Conservation (phyloP, 2,113 vertebrate species). For the Cnemophilus loriae region DNA sequence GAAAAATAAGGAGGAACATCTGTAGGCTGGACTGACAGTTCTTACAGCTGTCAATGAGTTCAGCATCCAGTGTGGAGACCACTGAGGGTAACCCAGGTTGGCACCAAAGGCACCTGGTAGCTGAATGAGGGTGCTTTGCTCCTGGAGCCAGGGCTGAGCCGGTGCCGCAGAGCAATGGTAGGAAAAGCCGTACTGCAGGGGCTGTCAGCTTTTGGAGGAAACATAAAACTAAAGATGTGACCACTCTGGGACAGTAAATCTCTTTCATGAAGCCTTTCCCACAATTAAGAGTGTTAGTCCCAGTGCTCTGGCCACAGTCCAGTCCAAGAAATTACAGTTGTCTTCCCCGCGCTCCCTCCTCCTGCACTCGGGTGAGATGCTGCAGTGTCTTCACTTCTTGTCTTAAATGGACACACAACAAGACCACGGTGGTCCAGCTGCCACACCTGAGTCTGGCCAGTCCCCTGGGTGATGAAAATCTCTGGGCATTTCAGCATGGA, state of each 20-base stretch:
- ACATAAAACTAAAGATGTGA: conserved; percentile 64
- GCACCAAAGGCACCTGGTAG: not conserved
- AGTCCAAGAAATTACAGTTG: not conserved
- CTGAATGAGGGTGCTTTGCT: not conserved
- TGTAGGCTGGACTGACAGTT: not conserved
- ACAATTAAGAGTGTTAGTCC: conserved; percentile 53
- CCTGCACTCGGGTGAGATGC: not conserved
- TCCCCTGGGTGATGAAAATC: not conserved
- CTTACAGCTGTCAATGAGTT: not conserved
- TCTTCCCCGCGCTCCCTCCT: not conserved
- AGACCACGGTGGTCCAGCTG: rapidly evolving
- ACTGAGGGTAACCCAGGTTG: not conserved
- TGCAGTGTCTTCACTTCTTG: not conserved
- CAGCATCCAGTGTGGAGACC: not conserved
- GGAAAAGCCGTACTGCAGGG: not conserved
- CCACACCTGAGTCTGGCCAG: not conserved
- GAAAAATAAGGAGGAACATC: not conserved
- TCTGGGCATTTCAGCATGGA: not conserved
- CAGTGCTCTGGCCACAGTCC: conserved; percentile 13
- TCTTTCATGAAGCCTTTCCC: conserved; percentile 60
- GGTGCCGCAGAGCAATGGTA: not conserved
- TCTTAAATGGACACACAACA: not conserved
- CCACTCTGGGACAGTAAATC: conserved; percentile 63
- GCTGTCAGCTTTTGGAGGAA: conserved; percentile 41
- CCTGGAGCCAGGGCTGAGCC: rapidly evolving